These are phyloP conservation scores for Hyaena hyaena DNA, from an alignment of 2,113 vertebrate genomes.

Conservation along the genomic window DNA sequence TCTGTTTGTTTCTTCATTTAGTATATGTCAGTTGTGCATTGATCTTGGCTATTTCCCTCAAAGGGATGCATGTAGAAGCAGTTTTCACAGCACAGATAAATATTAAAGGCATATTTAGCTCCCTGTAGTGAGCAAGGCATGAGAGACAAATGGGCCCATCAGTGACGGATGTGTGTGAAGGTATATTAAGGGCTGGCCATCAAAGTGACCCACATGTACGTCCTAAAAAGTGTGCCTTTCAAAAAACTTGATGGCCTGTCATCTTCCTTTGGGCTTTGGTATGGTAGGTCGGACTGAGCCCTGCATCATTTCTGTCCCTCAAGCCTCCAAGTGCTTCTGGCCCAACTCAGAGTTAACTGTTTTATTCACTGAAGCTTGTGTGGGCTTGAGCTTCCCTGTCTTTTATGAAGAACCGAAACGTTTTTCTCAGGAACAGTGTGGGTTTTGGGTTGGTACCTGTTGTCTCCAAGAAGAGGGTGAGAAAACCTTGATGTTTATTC, in stretches of 20 bases:
- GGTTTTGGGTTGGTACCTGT: background rate
- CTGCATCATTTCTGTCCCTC: background rate
- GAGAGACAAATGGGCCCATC: constrained; percentile 66
- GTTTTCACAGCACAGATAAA: constrained; percentile 82
- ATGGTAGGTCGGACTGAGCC: background rate
- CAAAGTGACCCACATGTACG: constrained; percentile 29
- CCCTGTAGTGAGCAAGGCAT: constrained; percentile 61
- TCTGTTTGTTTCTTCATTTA: constrained; percentile 83
- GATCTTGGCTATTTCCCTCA: constrained; percentile 81
- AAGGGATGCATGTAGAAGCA: constrained; percentile 79
- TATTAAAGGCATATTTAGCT: constrained; percentile 83
- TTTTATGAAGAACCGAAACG: background rate
- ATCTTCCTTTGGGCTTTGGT: background rate
- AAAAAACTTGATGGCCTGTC: background rate
- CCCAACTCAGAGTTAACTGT: background rate
- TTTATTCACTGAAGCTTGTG: background rate
- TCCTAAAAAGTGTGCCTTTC: background rate
- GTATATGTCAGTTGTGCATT: constrained; percentile 76
- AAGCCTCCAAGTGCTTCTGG: background rate
- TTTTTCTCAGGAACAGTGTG: background rate
- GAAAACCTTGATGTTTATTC: background rate
- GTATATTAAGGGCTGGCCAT: constrained; percentile 10
- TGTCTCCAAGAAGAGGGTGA: background rate
- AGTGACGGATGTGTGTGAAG: constrained; percentile 45
- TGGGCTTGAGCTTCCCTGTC: background rate